These are phyloP conservation scores for Apocheima hispidaria DNA, from an alignment of 2,888 invertebrate genomes.

Conservation along the genomic window DNA sequence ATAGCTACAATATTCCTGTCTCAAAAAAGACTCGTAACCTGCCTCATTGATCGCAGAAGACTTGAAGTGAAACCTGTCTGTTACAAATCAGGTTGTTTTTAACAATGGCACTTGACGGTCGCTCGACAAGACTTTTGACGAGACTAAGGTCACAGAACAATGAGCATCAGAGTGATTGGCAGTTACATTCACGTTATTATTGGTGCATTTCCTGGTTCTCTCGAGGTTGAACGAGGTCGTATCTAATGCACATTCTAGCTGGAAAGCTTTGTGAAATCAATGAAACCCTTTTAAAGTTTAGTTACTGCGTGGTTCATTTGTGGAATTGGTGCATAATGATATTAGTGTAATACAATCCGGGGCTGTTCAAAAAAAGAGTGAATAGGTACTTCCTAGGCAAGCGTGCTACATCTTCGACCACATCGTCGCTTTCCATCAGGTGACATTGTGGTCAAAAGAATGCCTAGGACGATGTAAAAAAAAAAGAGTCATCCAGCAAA, in stretches of 20 bases:
- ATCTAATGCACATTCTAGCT: background rate
- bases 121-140: conserved; percentile 31
- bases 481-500: background rate
- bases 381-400: no score
- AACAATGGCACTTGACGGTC: conserved; percentile 40
- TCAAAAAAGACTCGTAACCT: conserved; percentile 14
- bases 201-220: conserved; percentile 43
- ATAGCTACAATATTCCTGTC: conserved; percentile 13
- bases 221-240: conserved; percentile 15
- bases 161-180: conserved; percentile 61
- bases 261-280: conserved; percentile 8
- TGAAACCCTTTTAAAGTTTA: background rate
- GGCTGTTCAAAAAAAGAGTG: no score
- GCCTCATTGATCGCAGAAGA: conserved; percentile 21
- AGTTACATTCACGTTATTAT: conserved; percentile 46
- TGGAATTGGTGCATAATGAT: no score
- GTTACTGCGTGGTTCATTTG: background rate
- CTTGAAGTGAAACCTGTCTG: conserved; percentile 34
- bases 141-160: conserved; percentile 61
- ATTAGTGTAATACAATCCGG: no score
- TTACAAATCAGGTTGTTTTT: conserved; percentile 32
- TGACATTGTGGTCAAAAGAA: no score
- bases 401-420: no score
- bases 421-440: no score
- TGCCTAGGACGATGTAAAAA: no score